Percentiles rank a stretch among this genome's conserved stretches.
These are phyloP conservation scores for Odontocerum albicorne DNA, from an alignment of 2,888 invertebrate species.

Conservation along the genomic window DNA sequence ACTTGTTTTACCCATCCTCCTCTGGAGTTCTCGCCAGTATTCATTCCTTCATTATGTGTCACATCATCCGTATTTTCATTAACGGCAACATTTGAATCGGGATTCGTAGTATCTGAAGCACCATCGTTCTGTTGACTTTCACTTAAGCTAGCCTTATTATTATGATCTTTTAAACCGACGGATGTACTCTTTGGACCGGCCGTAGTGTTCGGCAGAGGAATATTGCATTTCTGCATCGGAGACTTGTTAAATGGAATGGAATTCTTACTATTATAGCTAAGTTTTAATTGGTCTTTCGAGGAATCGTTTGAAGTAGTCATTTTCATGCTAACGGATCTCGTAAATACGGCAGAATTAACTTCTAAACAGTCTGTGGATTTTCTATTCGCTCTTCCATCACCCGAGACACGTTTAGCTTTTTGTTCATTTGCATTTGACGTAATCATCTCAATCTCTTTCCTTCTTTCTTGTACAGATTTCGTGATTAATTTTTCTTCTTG, in stretches of 20 bases:
- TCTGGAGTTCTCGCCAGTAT: constrained; percentile 47
- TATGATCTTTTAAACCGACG: neutral
- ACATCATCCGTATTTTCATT: constrained; percentile 6
- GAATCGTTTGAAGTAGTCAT: constrained; percentile 12
- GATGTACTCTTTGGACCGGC: neutral
- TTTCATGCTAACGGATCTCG: constrained; percentile 29
- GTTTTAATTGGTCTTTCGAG: constrained; percentile 19
- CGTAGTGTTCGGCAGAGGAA: constrained; percentile 20
- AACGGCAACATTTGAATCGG: constrained; percentile 1
- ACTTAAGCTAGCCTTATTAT: neutral
- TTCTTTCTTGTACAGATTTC: constrained; percentile 53
- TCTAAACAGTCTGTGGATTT: constrained; percentile 19
- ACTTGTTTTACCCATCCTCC: constrained; percentile 75
- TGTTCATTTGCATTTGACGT: neutral
- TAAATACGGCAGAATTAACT: constrained; percentile 16
- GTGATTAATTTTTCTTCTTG: constrained; percentile 27
- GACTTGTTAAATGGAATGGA: constrained; percentile 13
- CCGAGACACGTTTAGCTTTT: constrained; percentile 13
- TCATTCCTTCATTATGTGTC: constrained; percentile 38
- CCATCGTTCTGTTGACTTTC: neutral
- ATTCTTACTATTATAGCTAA: constrained; percentile 9
- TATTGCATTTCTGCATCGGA: constrained; percentile 27
- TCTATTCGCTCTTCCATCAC: constrained; percentile 4
- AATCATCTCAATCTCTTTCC: constrained; percentile 54
- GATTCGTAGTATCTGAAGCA: neutral